Evolutionary conservation across 2,113 vertebrate species (phyloP).

Genomic region (Phylloscopus trochilus): DNA sequence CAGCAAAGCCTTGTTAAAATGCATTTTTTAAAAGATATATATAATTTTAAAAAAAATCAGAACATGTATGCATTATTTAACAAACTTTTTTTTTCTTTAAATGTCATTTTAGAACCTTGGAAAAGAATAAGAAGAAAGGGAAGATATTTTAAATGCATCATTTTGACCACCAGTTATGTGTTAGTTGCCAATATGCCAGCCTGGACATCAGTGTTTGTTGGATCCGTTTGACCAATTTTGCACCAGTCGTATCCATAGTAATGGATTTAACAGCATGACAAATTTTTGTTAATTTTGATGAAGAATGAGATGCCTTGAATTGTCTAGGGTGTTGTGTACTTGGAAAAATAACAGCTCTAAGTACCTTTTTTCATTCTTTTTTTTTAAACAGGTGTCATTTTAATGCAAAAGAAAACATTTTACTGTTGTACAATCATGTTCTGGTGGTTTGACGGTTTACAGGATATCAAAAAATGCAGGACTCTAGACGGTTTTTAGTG

Average conservation of each 20-base stretch:
- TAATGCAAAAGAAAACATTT: slow-evolving; percentile 76
- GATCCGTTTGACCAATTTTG: slow-evolving; percentile 80
- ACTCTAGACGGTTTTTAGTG: slow-evolving; percentile 75
- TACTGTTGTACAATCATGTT: slow-evolving; percentile 88
- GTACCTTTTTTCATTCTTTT: slow-evolving; percentile 68
- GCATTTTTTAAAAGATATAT: not conserved
- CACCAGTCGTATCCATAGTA: slow-evolving; percentile 81
- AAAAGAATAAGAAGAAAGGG: slow-evolving; percentile 99
- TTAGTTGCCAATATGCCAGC: slow-evolving; percentile 89
- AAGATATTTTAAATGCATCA: slow-evolving; percentile 92
- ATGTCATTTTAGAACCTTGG: slow-evolving; percentile 86
- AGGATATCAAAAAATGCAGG: slow-evolving; percentile 74
- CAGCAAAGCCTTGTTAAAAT: not conserved
- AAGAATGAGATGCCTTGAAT: slow-evolving; percentile 83
- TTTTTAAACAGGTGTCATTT: slow-evolving; percentile 75
- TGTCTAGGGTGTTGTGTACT: slow-evolving; percentile 83
- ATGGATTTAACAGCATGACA: slow-evolving; percentile 85
- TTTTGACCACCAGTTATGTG: slow-evolving; percentile 78
- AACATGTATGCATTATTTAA: not conserved
- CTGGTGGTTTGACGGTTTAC: slow-evolving; percentile 85
- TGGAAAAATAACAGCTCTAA: slow-evolving; percentile 78
- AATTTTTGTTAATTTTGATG: slow-evolving; percentile 76
- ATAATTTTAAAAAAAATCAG: not conserved
- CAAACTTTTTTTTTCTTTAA: not conserved
- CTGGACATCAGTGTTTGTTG: slow-evolving; percentile 87